Evolutionary conservation across 2,113 vertebrate genomes (phyloP).

Genomic region (Corythaeola cristata): DNA sequence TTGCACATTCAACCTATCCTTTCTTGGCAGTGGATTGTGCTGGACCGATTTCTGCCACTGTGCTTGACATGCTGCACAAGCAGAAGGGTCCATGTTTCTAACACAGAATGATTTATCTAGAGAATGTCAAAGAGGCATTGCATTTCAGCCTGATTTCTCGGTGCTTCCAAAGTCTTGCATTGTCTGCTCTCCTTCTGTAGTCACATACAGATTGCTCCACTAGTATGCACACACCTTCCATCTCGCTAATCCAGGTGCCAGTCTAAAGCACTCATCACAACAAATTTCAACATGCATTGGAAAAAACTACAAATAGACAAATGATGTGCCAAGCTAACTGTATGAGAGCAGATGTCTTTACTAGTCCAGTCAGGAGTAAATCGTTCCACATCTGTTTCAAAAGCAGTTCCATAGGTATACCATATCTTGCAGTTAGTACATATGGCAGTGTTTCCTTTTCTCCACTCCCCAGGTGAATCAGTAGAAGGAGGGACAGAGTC

Average conservation of each 20-base stretch:
- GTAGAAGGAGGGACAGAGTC: not conserved
- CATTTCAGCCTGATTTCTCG: not conserved
- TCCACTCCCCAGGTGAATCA: not conserved
- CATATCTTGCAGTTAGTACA: not conserved
- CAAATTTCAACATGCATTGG: not conserved
- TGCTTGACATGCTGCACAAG: not conserved
- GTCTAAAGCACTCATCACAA: not conserved
- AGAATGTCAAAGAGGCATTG: not conserved
- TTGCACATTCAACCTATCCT: not conserved
- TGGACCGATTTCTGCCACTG: not conserved
- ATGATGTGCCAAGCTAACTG: not conserved
- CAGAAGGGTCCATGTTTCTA: not conserved
- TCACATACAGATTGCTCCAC: not conserved
- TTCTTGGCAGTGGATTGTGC: not conserved
- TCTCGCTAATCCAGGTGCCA: not conserved
- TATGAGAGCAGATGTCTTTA: not conserved
- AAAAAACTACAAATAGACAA: not conserved
- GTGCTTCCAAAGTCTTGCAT: rapidly evolving
- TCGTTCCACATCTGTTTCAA: not conserved
- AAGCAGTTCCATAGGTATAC: not conserved
- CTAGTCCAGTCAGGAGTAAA: not conserved
- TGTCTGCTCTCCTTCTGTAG: too few relatives aligned
- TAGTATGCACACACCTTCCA: not conserved
- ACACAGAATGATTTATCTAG: not conserved
- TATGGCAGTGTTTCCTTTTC: not conserved